Evolutionary conservation across 1,140 invertebrate species (phyloP).

Genomic region (Drosophila repleta): DNA sequence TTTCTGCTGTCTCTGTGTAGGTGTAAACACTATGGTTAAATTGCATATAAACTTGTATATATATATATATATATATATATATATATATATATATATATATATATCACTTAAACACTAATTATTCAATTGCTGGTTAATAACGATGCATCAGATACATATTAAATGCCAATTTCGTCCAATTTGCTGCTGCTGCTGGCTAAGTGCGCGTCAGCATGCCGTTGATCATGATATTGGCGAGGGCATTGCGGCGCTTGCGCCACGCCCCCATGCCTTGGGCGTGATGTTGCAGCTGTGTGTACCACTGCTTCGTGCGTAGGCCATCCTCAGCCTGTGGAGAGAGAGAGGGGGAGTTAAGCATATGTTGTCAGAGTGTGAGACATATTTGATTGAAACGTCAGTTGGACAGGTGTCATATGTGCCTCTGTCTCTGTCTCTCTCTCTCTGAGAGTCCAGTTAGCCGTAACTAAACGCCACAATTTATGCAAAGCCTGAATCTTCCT

Average conservation of each 20-base stretch:
- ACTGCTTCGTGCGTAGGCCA: constrained; percentile 91
- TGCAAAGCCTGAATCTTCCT: constrained; percentile 45
- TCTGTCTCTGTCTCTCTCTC: not conserved
- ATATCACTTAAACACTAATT: constrained; percentile 76
- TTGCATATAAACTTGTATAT: constrained; percentile 28
- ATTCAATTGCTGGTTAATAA: constrained; percentile 68
- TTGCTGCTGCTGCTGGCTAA: constrained; percentile 25
- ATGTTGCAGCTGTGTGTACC: constrained; percentile 95
- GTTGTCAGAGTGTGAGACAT: constrained; percentile 45
- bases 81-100: constrained; percentile 2
- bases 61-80: constrained; percentile 31
- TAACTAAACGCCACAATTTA: constrained; percentile 79
- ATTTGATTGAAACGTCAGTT: constrained; percentile 65
- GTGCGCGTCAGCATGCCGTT: constrained; percentile 89
- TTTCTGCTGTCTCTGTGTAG: no score
- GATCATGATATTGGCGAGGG: constrained; percentile 98
- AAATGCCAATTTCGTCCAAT: constrained; percentile 43
- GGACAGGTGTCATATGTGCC: constrained; percentile 47
- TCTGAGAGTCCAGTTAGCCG: constrained; percentile 60
- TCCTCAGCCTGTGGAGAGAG: constrained; percentile 91
- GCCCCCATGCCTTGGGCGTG: constrained; percentile 95
- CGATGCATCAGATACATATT: constrained; percentile 68
- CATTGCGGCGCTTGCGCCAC: constrained; percentile 95
- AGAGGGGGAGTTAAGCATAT: not conserved
- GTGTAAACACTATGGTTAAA: constrained; percentile 70